phyloP scores from a whole-genome alignment of 2,888 invertebrate genomes.

The Epiblema foenella region DNA sequence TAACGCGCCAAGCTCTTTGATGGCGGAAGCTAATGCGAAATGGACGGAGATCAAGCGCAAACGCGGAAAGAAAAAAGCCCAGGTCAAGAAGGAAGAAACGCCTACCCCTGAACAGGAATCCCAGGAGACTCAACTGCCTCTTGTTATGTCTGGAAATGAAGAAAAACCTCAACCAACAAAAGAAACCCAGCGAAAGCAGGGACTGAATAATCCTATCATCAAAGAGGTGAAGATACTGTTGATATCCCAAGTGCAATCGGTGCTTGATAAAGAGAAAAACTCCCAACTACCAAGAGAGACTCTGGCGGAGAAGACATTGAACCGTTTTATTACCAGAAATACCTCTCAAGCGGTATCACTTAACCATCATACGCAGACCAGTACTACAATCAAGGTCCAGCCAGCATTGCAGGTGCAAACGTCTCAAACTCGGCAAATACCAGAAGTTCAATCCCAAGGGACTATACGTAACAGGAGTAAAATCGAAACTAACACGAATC shows the following conservation, averaged over 20 bases:
- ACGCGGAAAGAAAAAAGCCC: slow-evolving; percentile 3
- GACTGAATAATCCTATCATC: background rate
- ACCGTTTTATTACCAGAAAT: no score
- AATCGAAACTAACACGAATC: background rate
- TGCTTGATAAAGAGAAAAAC: background rate
- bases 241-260: background rate
- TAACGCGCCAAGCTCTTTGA: slow-evolving; percentile 11
- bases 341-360: no score
- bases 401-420: background rate
- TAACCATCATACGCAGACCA: no score
- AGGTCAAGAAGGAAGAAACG: background rate
- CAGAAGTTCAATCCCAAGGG: background rate
- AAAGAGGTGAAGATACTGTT: background rate
- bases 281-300: background rate
- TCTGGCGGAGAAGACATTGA: no score
- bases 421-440: background rate
- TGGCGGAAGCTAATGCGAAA: slow-evolving; percentile 7
- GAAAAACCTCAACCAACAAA: background rate
- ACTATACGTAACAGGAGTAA: background rate
- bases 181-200: background rate
- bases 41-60: slow-evolving; percentile 1
- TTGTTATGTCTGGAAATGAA: background rate
- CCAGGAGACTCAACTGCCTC: background rate
- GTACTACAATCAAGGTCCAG: background rate
- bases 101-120: slow-evolving; percentile 1